Percentiles rank a stretch among this genome's conserved stretches.
phyloP scores from a whole-genome alignment of 2,113 vertebrate genomes.

The Thamnophis sirtalis region DNA sequence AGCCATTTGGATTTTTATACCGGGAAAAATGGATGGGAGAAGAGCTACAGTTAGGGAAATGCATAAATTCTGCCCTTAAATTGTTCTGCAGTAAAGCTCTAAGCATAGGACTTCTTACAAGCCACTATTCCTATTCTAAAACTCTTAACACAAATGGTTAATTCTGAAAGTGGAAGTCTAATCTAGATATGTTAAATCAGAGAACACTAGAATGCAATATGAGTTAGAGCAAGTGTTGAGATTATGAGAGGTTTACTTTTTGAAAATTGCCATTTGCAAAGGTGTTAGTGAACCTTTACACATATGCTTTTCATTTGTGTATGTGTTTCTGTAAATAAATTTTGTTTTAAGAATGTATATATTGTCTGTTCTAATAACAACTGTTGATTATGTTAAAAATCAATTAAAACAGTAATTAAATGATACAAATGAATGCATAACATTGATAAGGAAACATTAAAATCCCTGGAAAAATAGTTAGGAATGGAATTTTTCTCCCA shows the following conservation, averaged over 20 bases:
- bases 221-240: not conserved
- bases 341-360: not conserved
- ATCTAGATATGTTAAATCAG: not conserved
- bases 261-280: not conserved
- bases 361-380: not conserved
- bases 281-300: not conserved
- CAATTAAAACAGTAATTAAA: not conserved
- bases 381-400: not conserved
- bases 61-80: not conserved
- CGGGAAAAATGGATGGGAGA: not conserved
- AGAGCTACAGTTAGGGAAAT: not conserved
- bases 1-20: not conserved
- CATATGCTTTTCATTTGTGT: not conserved
- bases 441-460: not conserved
- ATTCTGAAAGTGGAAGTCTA: not conserved
- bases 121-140: not conserved
- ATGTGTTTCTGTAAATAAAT: not conserved
- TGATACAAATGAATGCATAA: not conserved
- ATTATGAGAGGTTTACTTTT: not conserved
- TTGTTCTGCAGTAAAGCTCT: not conserved
- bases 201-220: not conserved
- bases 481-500: not conserved
- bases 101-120: not conserved
- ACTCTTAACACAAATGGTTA: not conserved
- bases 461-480: not conserved